phyloP scores from a whole-genome alignment of 2,113 vertebrate species.

The Pseudopipra pipra region DNA sequence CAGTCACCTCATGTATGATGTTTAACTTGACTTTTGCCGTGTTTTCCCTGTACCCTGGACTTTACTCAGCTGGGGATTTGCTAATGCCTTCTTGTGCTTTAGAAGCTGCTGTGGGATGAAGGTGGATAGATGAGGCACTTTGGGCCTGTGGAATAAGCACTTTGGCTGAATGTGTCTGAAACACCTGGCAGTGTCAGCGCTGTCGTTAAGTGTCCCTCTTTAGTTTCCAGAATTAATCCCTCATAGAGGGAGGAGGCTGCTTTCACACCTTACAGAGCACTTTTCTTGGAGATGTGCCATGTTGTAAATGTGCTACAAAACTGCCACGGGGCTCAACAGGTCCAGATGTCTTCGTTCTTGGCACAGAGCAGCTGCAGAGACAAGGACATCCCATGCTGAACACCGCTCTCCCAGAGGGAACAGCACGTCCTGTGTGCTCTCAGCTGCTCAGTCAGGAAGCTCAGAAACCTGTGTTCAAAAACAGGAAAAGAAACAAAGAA shows the following conservation, averaged over 20 bases:
- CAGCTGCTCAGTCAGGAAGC: neutral
- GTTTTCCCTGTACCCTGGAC: neutral
- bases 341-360: neutral
- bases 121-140: neutral
- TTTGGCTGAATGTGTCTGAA: neutral
- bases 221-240: neutral
- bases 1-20: neutral
- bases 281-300: neutral
- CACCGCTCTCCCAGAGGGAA: neutral
- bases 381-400: neutral
- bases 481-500: neutral
- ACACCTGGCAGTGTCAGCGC: rapidly evolving
- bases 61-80: neutral
- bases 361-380: neutral
- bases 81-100: neutral
- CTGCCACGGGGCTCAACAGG: neutral
- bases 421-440: neutral
- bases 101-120: neutral
- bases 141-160: neutral
- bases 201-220: neutral
- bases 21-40: neutral
- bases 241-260: neutral
- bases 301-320: neutral
- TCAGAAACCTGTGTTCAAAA: neutral
- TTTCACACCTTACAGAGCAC: rapidly evolving